Evolutionary conservation across 2,113 vertebrate genomes (phyloP), one percentile per base, ranked within the genome.

Genomic region (Desmodus rotundus): DNA sequence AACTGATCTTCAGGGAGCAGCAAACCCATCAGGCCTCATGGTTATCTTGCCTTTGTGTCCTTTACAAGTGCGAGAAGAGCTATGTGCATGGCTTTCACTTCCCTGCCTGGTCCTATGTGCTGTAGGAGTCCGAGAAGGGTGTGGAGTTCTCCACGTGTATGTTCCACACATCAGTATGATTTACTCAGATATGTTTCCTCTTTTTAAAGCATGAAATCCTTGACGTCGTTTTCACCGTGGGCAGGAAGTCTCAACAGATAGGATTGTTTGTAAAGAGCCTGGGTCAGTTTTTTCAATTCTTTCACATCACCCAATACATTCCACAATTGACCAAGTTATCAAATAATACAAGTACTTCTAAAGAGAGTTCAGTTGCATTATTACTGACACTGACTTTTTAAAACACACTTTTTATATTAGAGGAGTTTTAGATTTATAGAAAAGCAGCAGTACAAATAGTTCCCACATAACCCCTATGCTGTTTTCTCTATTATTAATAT

Each of bases 1-100:
- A 95, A 31, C 54, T 68, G 45, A 87, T 83, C 83, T 82, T 67
- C 28, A 38, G 94, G 87, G 83, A 91, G 52, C n/a, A 89, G 68
- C 68, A 86, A 86, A 52, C 36, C 43, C 73, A 67, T 89, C 31
- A 54, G 65, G 28, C 63, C 73, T 36, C n/a, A 70, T 1, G 6
- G 58, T 88, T 91, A 52, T 81, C 82, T 87, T 74, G 72, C 54
- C 31, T 90, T 91, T 91, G 15, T 78, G 36, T 61, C 83, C 28
- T 94, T 90, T 45, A 17, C 16, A 22, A 78, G 73, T 86, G 12
- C 41, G 86, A 89, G 65, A 91, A 67, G 41, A 95, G 50, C 73
- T 70, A 2, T 52, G 83, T 45, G 16, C 63, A 17, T 82, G 33
- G 81, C 85, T 93, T 74, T 45, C 38, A 67, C 91, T 82, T 47